phyloP scores from a whole-genome alignment of 2,113 vertebrate genomes.

The Python bivittatus region DNA sequence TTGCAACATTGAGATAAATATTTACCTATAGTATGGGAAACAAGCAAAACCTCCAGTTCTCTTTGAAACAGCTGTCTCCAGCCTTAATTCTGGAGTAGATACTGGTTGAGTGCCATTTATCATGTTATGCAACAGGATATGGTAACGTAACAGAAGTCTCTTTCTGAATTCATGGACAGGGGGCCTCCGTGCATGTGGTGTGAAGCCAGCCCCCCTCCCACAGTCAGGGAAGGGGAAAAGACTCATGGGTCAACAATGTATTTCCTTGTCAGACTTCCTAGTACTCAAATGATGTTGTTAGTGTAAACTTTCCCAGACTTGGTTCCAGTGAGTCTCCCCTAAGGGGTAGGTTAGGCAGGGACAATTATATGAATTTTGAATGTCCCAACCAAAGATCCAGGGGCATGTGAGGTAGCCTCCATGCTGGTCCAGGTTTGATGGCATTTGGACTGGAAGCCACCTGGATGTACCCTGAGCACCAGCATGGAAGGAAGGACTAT shows the following conservation, averaged over 20 bases:
- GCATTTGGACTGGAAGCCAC: not conserved
- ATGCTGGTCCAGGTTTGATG: not conserved
- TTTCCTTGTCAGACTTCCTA: not conserved
- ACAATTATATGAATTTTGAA: not conserved
- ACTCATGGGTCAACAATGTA: not conserved
- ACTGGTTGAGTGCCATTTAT: not conserved
- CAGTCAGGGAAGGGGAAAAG: not conserved
- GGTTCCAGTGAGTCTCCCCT: not conserved
- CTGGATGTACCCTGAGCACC: not conserved
- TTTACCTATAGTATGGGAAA: not conserved
- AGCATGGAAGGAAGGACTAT: not conserved
- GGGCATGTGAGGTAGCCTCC: not conserved
- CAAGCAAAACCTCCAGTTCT: not conserved
- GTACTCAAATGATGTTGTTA: not conserved
- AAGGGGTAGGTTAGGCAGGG: not conserved
- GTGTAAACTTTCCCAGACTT: not conserved
- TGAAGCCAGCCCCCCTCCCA: not conserved
- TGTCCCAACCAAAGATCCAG: not conserved
- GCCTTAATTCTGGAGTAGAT: not conserved
- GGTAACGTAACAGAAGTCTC: not conserved
- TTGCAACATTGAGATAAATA: not conserved
- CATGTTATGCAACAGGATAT: not conserved
- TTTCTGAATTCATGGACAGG: not conserved
- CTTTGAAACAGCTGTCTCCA: not conserved
- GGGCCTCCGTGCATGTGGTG: not conserved